phyloP scores from a whole-genome alignment of 1,140 invertebrate species.

The Rhagoletis zephyria region DNA sequence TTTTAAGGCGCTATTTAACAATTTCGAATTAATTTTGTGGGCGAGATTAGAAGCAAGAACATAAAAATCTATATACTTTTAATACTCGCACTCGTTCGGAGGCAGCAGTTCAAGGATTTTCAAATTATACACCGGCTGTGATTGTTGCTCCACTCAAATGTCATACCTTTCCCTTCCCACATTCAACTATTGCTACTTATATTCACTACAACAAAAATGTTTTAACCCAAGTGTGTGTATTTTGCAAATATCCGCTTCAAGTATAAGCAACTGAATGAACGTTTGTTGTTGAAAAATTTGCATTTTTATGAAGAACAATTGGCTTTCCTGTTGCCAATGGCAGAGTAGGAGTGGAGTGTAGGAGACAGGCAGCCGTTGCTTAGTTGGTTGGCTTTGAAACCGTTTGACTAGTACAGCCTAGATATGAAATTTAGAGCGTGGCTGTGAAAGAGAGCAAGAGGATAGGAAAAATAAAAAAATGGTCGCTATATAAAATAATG shows the following conservation, averaged over 20 bases:
- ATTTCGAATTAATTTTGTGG: no score
- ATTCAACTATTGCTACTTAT: no score
- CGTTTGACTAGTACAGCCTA: slow-evolving; percentile 1
- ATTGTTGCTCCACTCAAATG: not conserved
- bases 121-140: not conserved
- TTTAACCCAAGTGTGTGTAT: not conserved
- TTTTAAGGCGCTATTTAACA: no score
- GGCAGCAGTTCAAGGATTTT: slow-evolving; percentile 11
- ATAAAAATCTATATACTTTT: no score
- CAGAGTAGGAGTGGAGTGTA: not conserved
- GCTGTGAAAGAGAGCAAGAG: not conserved
- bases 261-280: not conserved
- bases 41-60: no score
- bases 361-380: not conserved
- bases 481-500: slow-evolving; percentile 20
- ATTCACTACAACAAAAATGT: no score
- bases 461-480: not conserved
- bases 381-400: slow-evolving; percentile 29
- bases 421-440: slow-evolving; percentile 16
- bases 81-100: not conserved
- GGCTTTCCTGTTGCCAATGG: slow-evolving; percentile 57
- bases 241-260: not conserved
- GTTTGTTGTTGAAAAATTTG: slow-evolving; percentile 61
- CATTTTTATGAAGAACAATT: slow-evolving; percentile 71
- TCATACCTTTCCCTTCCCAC: no score